phyloP scores from a whole-genome alignment of 2,797 vertebrate genomes.

The Etheostoma nigrum region DNA sequence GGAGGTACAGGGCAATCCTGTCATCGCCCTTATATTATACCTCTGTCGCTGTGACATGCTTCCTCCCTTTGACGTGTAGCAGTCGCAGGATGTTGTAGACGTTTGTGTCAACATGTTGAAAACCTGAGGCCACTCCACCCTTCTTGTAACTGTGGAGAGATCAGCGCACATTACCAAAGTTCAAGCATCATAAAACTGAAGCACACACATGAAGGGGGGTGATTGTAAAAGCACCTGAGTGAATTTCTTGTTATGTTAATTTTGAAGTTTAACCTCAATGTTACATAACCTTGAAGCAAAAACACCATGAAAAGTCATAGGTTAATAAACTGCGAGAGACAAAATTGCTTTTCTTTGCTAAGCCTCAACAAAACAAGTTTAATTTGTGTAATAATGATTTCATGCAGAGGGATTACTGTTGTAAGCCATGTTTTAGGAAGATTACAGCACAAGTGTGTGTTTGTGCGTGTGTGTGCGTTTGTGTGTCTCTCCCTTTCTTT shows the following conservation, averaged over 20 bases:
- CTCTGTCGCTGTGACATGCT: constrained; percentile 89
- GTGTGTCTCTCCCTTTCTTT: neutral
- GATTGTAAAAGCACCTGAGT: neutral
- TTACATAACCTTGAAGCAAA: neutral
- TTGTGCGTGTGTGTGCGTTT: constrained; percentile 15
- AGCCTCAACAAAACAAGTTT: constrained; percentile 44
- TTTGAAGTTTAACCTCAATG: neutral
- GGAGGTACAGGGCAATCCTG: constrained; percentile 35
- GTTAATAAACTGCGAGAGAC: constrained; percentile 13
- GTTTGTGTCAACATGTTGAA: constrained; percentile 91
- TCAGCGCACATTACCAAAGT: constrained; percentile 57
- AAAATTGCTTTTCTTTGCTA: constrained; percentile 27
- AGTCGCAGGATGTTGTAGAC: constrained; percentile 90
- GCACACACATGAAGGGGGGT: neutral
- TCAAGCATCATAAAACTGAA: constrained; percentile 64
- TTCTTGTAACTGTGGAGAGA: constrained; percentile 90
- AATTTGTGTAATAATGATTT: constrained; percentile 60
- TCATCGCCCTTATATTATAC: constrained; percentile 69
- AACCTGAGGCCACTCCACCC: constrained; percentile 91
- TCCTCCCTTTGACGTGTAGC: constrained; percentile 91
- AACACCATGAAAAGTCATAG: constrained; percentile 2
- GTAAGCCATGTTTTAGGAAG: constrained; percentile 49
- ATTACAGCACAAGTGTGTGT: constrained; percentile 47
- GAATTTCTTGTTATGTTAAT: neutral
- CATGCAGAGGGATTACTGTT: constrained; percentile 52